phyloP scores from a whole-genome alignment of 2,888 invertebrate genomes.

The Metacarcinus magister region DNA sequence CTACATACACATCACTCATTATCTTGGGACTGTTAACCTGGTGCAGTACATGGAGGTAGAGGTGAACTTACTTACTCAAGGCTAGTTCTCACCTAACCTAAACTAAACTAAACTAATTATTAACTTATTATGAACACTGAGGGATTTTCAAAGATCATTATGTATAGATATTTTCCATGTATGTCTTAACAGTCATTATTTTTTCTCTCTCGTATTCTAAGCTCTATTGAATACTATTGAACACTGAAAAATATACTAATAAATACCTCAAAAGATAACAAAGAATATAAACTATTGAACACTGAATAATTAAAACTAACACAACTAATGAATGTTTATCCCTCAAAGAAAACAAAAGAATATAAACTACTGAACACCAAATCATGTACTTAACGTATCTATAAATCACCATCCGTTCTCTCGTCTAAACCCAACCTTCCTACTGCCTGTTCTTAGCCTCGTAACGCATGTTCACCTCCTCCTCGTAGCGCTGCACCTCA shows the following conservation, averaged over 20 bases:
- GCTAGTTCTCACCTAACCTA: no score
- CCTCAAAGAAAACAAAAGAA: background rate
- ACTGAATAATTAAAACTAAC: background rate
- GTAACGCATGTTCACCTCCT: background rate
- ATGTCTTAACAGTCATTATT: no score
- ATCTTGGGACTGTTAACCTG: background rate
- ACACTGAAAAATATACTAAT: no score
- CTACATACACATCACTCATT: slow-evolving; percentile 7
- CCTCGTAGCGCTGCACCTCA: background rate
- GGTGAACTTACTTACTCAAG: background rate
- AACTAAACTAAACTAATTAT: no score
- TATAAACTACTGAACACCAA: background rate
- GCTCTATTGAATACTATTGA: background rate
- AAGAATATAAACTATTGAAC: no score
- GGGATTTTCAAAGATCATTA: background rate
- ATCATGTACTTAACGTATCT: background rate
- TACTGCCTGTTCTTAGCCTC: background rate
- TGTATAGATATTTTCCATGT: no score
- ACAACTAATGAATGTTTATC: no score
- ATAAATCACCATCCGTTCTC: background rate
- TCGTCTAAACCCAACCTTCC: background rate
- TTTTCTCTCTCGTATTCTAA: background rate
- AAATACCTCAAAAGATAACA: no score
- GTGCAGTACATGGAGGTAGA: background rate
- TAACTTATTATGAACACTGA: no score